Base-by-base conservation (phyloP, 2,797 vertebrate genomes). In the Crax fasciolata region DNA sequence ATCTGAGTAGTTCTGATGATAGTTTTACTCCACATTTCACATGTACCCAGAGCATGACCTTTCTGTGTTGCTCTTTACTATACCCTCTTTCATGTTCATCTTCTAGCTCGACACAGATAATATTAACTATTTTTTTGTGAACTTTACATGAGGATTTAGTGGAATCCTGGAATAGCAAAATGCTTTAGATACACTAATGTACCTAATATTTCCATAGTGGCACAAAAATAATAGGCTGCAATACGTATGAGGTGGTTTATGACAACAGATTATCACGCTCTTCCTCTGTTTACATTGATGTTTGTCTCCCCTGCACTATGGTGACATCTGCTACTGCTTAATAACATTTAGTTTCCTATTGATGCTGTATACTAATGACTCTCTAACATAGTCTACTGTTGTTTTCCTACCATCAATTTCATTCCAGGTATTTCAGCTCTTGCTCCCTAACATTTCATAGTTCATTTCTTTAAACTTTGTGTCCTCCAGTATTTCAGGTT, bases 101-200 rank as follows among this genome's bases (percentile, higher is more conserved):
- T 73, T 76, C 20, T 74, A 59, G 18, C n/a, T 87, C 18, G 0
- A 0, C 27, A 13, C 10, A 58, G 11, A 14, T 15, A 68, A 27
- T 24, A 5, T 24, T 57, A 78, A 43, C 8, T 39, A 17, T 57
- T 30, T n/a, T 35, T 62, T 39, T 55, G 6, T 58, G 49, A 87
- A 66, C 11, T 81, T 73, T 52, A 9, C 7, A 14, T 13, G n/a
- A 8, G 65, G 27, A 55, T 82, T 84, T 38, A 70, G 43, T 73
- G 27, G 46, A 72, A 79, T 75, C 28, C 59, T 62, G 25, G 78
- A 59, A 63, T 70, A 82, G 46, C 24, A 0, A 51, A 89, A 89
- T 62, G 12, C 13, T 93, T 28, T 58, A 48, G 51, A 19, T 48
- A 28, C 4, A 10, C 8, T 63, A 62, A 66, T 7, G 6, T 78